phyloP scores from a whole-genome alignment of 2,113 vertebrate genomes.

The Carlito syrichta region DNA sequence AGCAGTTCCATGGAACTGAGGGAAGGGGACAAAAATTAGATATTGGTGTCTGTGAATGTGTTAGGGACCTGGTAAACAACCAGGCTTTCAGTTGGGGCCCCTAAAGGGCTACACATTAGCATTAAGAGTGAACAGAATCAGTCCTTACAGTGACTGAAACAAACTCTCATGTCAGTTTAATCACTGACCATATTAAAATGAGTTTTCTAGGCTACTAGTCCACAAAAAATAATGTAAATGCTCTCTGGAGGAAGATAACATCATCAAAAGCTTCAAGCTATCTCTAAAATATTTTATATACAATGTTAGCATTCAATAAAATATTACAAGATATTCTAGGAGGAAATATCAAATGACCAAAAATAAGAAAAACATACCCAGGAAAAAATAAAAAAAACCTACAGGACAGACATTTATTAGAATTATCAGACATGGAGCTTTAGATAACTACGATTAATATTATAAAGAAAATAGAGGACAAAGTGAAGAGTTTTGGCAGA shows the following conservation, averaged over 20 bases:
- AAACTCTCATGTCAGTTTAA: background rate
- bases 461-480: background rate
- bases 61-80: background rate
- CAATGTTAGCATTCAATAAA: background rate
- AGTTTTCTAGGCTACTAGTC: background rate
- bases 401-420: background rate
- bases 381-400: background rate
- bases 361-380: background rate
- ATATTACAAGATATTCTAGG: background rate
- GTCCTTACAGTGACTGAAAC: background rate
- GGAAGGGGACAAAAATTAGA: background rate
- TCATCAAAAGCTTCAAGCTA: background rate
- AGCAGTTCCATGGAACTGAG: background rate
- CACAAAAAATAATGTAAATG: background rate
- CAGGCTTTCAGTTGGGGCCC: background rate
- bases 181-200: background rate
- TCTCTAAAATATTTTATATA: background rate
- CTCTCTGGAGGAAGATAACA: background rate
- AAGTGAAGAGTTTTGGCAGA: background rate
- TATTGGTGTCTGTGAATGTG: background rate
- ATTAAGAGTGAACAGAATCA: background rate
- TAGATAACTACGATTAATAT: slow-evolving; percentile 16
- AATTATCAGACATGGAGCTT: background rate
- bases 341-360: background rate
- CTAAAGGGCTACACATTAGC: background rate